phyloP scores from a whole-genome alignment of 2,888 invertebrate species.

The Hedya salicella region DNA sequence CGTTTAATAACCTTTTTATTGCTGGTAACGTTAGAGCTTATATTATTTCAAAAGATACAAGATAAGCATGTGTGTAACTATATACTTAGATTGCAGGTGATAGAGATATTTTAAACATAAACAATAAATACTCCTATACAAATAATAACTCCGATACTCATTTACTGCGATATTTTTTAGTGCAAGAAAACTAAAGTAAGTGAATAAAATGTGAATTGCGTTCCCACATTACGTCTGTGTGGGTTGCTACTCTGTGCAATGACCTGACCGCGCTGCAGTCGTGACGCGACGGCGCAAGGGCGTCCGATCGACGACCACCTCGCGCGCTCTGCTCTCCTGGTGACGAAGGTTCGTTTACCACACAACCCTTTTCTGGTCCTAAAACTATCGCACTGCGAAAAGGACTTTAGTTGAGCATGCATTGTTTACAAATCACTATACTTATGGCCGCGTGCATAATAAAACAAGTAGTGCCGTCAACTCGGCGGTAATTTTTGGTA shows the following conservation, averaged over 20 bases:
- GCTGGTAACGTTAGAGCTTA: no score
- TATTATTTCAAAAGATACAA: no score
- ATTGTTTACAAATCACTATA: constrained; percentile 60
- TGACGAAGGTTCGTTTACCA: constrained; percentile 72
- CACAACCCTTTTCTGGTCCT: constrained; percentile 79
- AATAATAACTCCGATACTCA: neutral
- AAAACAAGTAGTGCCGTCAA: constrained; percentile 45
- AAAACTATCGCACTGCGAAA: constrained; percentile 60
- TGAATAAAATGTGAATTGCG: constrained; percentile 41
- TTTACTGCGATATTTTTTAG: constrained; percentile 3
- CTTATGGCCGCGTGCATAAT: constrained; percentile 45
- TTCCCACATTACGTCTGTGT: constrained; percentile 42
- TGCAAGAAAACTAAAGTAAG: constrained; percentile 30
- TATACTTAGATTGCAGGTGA: no score
- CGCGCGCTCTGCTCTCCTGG: constrained; percentile 66
- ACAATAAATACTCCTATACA: neutral
- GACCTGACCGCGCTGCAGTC: constrained; percentile 51
- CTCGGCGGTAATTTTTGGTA: constrained; percentile 46
- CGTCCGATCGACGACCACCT: constrained; percentile 60
- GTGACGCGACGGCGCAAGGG: constrained; percentile 66
- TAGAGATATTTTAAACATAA: no score
- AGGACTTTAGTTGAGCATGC: constrained; percentile 53
- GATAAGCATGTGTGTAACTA: no score
- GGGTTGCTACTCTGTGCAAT: constrained; percentile 57
- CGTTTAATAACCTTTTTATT: no score